Evolutionary conservation across 2,113 vertebrate species (phyloP), one percentile per base, ranked within the genome.

Genomic region (Chitala chitala): DNA sequence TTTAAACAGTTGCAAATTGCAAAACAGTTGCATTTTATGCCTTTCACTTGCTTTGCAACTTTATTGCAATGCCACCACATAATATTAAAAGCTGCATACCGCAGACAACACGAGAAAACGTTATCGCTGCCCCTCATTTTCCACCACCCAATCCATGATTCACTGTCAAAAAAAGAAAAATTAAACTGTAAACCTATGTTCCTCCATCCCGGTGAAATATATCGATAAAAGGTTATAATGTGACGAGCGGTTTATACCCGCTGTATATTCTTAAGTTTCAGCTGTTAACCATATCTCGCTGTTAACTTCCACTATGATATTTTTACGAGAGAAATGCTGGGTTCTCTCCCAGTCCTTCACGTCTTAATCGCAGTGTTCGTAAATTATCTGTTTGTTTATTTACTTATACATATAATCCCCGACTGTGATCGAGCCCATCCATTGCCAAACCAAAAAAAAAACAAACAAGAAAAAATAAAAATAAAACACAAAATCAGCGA

Each of bases 1-100:
- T 78, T 9, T 74, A 87, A 82, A 86, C 85, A 89, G 86, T 82
- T 89, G 87, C 88, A 88, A 87, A 87, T 82, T 75, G 80, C 58
- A 9, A 76, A 80, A 82, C 33, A 75, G 84, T 82, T 75, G 5
- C 74, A 80, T 83, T 86, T 64, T 78, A 73, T 81, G 80, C 78
- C 78, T 80, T 75, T 76, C 84, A 79, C 79, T 75, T 82, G 86
- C 87, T 78, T 80, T 71, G 88, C 69, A 93, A 93, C 92, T 93
- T 92, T 91, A 85, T 90, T 83, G 88, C 87, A 77, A 80, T 68
- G 80, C 78, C 74, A 81, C 78, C 79, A 81, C 75, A 69, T 78
- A 79, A 73, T 29, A 82, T 76, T 63, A 26, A 42, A 6, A 75
- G 82, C 84, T 79, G 87, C 85, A 69, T 74, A 38, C 77, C 84